A percentile compares a stretch with the other conserved stretches of the same genome.
These are phyloP conservation scores for Anableps anableps DNA, from an alignment of 2,797 vertebrate species.

Conservation along the genomic window DNA sequence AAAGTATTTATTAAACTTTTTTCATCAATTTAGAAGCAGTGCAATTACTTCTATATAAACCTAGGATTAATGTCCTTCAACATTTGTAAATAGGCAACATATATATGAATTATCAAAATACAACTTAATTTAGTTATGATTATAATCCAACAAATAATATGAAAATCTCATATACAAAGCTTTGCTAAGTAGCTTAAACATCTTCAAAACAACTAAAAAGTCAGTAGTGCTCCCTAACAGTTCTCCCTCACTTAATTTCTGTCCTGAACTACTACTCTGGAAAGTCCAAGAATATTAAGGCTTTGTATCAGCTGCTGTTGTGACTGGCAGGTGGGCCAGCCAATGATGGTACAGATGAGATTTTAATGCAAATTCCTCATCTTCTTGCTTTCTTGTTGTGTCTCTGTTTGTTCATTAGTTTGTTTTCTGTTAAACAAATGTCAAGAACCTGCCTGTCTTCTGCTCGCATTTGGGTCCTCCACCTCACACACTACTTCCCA, in stretches of 20 bases:
- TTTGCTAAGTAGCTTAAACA: neutral
- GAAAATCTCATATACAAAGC: neutral
- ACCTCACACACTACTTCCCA: neutral
- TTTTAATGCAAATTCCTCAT: neutral
- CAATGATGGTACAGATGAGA: neutral
- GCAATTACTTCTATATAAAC: neutral
- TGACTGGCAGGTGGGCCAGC: neutral
- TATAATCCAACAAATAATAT: neutral
- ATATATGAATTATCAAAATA: neutral
- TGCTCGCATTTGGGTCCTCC: neutral
- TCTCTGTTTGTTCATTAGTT: neutral
- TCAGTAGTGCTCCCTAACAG: neutral
- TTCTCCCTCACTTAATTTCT: neutral
- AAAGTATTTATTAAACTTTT: too few relatives aligned
- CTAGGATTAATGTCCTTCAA: neutral
- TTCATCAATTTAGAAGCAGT: too few relatives aligned
- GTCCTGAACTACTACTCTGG: neutral
- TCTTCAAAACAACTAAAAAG: neutral
- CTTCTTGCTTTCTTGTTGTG: neutral
- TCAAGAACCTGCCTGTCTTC: neutral
- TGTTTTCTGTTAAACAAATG: neutral
- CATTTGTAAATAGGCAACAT: neutral
- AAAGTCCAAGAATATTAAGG: neutral
- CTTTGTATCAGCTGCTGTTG: neutral
- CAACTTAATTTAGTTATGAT: neutral